phyloP scores from a whole-genome alignment of 2,888 invertebrate species.

The Alitta virens region DNA sequence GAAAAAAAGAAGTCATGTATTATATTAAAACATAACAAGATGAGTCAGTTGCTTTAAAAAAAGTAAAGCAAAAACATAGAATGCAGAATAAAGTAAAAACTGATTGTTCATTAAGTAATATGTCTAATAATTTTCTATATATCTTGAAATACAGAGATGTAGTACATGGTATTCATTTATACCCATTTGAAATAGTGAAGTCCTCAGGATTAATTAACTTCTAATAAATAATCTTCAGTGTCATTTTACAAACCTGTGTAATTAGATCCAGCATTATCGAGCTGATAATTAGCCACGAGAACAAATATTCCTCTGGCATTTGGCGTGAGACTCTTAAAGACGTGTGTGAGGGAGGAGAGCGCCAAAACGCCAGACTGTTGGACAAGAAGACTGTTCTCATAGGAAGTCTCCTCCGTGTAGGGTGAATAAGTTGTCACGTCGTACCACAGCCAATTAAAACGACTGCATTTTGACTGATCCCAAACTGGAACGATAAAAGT shows the following conservation, averaged over 20 bases:
- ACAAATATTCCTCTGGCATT: conserved; percentile 74
- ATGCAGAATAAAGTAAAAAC: too few species aligned
- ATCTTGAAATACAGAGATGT: too few species aligned
- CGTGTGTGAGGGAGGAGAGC: conserved; percentile 81
- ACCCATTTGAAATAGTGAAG: too few species aligned
- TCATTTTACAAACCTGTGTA: conserved; percentile 75
- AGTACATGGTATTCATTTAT: too few species aligned
- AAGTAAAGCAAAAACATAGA: too few species aligned
- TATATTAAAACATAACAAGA: too few species aligned
- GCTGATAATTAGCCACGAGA: conserved; percentile 77
- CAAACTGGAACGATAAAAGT: conserved; percentile 67
- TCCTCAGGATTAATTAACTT: too few species aligned
- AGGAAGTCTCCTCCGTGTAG: conserved; percentile 71
- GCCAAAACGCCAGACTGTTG: conserved; percentile 67
- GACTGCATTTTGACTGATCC: conserved; percentile 81
- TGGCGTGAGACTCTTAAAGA: conserved; percentile 83
- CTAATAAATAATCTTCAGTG: too few species aligned
- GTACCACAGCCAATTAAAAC: conserved; percentile 88
- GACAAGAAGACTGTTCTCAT: conserved; percentile 75
- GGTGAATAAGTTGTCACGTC: conserved; percentile 82
- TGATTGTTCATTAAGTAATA: too few species aligned
- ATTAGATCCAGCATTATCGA: conserved; percentile 64
- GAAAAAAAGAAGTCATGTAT: too few species aligned
- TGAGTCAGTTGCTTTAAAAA: too few species aligned
- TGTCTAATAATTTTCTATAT: too few species aligned